Conservation (phyloP, 2,888 invertebrate species). For the Synergus umbraculus region DNA sequence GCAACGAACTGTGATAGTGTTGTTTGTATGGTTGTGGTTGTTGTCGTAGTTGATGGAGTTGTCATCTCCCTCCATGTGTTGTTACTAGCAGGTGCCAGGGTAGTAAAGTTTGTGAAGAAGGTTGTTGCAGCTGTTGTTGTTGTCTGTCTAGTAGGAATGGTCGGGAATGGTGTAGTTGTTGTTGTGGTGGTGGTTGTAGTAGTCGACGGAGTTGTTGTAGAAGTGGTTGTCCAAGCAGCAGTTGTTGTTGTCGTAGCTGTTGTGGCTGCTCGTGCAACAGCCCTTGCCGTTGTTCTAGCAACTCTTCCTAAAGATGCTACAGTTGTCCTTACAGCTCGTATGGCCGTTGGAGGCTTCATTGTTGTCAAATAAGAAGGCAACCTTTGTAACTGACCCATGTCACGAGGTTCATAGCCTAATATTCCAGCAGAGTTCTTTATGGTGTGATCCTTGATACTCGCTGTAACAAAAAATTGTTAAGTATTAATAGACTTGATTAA, state of each 20-base stretch:
- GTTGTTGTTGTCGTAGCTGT: constrained; percentile 70
- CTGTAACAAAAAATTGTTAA: constrained; percentile 66
- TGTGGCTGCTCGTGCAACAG: constrained; percentile 67
- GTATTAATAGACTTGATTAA: not conserved
- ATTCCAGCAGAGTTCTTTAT: constrained; percentile 87
- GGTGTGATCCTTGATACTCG: constrained; percentile 85
- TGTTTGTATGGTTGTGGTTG: constrained; percentile 76
- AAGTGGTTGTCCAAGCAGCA: constrained; percentile 61
- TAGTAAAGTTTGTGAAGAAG: constrained; percentile 68
- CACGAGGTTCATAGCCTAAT: constrained; percentile 79
- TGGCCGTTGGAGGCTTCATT: constrained; percentile 77
- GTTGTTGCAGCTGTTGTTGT: constrained; percentile 68
- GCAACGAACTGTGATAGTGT: constrained; percentile 79
- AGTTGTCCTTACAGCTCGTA: constrained; percentile 64
- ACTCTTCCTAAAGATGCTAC: constrained; percentile 58
- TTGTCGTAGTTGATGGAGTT: constrained; percentile 65
- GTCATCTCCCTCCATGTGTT: constrained; percentile 72
- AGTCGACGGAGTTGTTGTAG: constrained; percentile 62
- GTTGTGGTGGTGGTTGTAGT: constrained; percentile 71
- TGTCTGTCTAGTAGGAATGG: constrained; percentile 72
- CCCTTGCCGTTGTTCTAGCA: constrained; percentile 71
- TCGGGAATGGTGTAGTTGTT: constrained; percentile 72
- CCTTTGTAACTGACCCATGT: constrained; percentile 80
- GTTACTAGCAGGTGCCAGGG: constrained; percentile 64
- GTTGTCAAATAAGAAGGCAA: constrained; percentile 75